Conservation (phyloP, 2,797 vertebrate species). For the Menidia menidia region DNA sequence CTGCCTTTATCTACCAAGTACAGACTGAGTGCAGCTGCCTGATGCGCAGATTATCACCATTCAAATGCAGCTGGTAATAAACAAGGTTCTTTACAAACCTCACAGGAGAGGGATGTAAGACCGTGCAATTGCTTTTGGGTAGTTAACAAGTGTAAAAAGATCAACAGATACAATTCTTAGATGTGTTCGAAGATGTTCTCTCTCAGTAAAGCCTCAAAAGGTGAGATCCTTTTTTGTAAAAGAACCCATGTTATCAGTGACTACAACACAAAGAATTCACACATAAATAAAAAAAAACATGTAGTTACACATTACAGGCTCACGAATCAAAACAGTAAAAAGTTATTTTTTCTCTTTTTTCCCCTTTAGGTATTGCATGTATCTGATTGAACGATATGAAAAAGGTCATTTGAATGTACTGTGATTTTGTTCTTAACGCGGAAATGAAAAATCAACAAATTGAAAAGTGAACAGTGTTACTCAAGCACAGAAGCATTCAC, state of each 20-base stretch:
- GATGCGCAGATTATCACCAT: constrained; percentile 68
- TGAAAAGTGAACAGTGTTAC: not conserved
- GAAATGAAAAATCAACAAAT: not conserved
- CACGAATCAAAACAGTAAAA: not conserved
- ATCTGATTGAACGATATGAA: not conserved
- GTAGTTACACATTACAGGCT: no score
- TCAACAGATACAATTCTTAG: not conserved
- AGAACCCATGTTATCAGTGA: not conserved
- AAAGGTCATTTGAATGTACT: not conserved
- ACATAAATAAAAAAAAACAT: not conserved
- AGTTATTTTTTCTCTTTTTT: not conserved
- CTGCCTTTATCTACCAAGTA: constrained; percentile 71
- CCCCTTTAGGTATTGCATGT: not conserved
- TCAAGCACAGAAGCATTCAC: not conserved
- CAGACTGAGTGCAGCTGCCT: constrained; percentile 59
- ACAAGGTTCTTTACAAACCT: constrained; percentile 13
- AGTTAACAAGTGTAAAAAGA: constrained; percentile 6
- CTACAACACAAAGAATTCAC: not conserved
- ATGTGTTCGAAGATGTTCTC: not conserved
- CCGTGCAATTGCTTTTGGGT: constrained; percentile 16
- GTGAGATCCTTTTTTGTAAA: not conserved
- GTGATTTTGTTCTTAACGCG: not conserved
- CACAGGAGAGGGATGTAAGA: constrained; percentile 19
- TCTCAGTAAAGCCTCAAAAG: not conserved
- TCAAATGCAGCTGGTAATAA: constrained; percentile 56